Conservation (phyloP, 53 echinoderm and acorn worm species). For the Crossaster papposus region DNA sequence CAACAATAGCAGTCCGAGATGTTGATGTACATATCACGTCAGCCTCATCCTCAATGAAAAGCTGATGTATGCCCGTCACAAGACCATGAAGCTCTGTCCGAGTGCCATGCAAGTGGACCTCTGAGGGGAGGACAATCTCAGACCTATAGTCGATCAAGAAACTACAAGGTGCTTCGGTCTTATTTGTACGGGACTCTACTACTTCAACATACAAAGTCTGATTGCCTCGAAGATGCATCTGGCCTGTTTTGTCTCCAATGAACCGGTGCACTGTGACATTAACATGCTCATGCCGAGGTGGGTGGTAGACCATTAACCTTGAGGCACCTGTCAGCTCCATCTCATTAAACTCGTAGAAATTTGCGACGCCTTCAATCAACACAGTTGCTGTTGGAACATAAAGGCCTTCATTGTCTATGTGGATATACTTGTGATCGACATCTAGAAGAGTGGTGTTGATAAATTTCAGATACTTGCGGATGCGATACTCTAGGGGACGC, state of each 20-base stretch:
- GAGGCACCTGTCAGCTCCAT: slow-evolving; percentile 84
- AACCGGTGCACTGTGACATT: slow-evolving; percentile 83
- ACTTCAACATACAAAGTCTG: slow-evolving; percentile 87
- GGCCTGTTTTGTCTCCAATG: slow-evolving; percentile 89
- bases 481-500: slow-evolving; percentile 84
- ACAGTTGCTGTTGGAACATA: slow-evolving; percentile 80
- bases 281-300: slow-evolving; percentile 62
- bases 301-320: slow-evolving; percentile 80
- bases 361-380: slow-evolving; percentile 75
- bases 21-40: slow-evolving; percentile 80
- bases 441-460: slow-evolving; percentile 81
- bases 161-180: slow-evolving; percentile 93
- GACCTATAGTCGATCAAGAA: slow-evolving; percentile 82
- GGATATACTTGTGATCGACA: slow-evolving; percentile 90
- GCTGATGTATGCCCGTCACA: slow-evolving; percentile 81
- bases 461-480: slow-evolving; percentile 79
- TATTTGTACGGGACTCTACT: slow-evolving; percentile 80
- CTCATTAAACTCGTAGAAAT: slow-evolving; percentile 83
- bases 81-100: slow-evolving; percentile 81
- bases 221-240: slow-evolving; percentile 79
- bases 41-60: slow-evolving; percentile 78
- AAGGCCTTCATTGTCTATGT: slow-evolving; percentile 82
- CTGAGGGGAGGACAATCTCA: slow-evolving; percentile 88
- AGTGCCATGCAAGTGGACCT: slow-evolving; percentile 90
- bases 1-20: slow-evolving; percentile 85